Conservation (phyloP, 2,888 invertebrate species). For the Ormyrus pomaceus region DNA sequence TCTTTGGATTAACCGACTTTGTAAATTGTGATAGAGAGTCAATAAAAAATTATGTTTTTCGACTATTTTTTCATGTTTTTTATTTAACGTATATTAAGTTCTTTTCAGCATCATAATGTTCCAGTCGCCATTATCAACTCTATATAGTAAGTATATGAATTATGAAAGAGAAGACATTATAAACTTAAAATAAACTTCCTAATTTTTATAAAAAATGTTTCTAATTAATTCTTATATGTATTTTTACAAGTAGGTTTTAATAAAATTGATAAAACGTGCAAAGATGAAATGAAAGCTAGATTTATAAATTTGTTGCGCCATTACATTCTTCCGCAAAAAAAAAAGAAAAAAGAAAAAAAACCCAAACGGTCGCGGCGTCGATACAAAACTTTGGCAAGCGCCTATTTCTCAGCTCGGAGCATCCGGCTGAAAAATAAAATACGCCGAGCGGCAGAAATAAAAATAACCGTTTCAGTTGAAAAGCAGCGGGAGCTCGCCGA, state of each 20-base stretch:
- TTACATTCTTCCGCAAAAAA: too few species aligned
- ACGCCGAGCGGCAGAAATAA: constrained; percentile 49
- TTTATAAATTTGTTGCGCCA: not conserved
- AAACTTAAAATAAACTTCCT: too few species aligned
- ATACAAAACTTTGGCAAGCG: constrained; percentile 31
- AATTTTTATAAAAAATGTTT: too few species aligned
- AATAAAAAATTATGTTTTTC: too few species aligned
- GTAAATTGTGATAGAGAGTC: too few species aligned
- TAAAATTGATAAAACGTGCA: not conserved
- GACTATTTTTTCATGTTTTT: too few species aligned
- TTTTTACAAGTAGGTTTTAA: not conserved
- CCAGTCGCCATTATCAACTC: too few species aligned
- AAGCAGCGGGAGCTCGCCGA: constrained; percentile 1
- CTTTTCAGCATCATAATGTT: too few species aligned
- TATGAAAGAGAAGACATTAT: too few species aligned
- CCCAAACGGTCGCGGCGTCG: constrained; percentile 52
- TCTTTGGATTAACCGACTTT: not conserved
- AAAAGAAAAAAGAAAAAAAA: constrained; percentile 25
- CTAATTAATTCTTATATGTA: not conserved
- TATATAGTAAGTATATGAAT: too few species aligned
- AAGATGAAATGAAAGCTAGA: not conserved
- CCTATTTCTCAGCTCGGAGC: constrained; percentile 22
- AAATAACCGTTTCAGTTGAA: constrained; percentile 54
- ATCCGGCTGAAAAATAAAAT: constrained; percentile 45
- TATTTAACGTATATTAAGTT: too few species aligned